Percentiles rank a stretch among this genome's conserved stretches.
Conservation (phyloP, 2,888 invertebrate species). For the Cerastis leucographa region DNA sequence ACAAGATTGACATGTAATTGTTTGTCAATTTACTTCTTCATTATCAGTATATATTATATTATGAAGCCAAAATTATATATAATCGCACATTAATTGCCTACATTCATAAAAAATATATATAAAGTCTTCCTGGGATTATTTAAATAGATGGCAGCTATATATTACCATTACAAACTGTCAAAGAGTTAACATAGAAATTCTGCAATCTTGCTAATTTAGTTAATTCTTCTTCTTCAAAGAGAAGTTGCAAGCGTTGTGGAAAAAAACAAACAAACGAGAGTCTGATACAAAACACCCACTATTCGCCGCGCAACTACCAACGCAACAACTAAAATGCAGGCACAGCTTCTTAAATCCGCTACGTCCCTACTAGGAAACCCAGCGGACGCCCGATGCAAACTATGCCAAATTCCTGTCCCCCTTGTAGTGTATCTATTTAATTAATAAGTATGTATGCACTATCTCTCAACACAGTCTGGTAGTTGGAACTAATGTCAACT, state of each 20-base stretch:
- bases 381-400: not conserved
- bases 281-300: not conserved
- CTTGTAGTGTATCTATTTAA: no score
- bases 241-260: not conserved
- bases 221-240: not conserved
- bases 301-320: not conserved
- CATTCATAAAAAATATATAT: not conserved
- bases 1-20: constrained; percentile 35
- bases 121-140: not conserved
- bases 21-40: constrained; percentile 14
- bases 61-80: not conserved
- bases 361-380: not conserved
- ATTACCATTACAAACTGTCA: not conserved
- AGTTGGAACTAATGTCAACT: no score
- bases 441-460: no score
- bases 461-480: no score
- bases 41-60: not conserved
- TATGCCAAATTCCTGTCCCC: not conserved
- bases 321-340: not conserved
- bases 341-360: not conserved
- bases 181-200: not conserved
- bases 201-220: not conserved
- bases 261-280: not conserved
- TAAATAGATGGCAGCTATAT: not conserved
- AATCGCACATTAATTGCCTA: not conserved